Base-by-base conservation (phyloP, 2,113 vertebrate genomes). In the Larimichthys crocea region DNA sequence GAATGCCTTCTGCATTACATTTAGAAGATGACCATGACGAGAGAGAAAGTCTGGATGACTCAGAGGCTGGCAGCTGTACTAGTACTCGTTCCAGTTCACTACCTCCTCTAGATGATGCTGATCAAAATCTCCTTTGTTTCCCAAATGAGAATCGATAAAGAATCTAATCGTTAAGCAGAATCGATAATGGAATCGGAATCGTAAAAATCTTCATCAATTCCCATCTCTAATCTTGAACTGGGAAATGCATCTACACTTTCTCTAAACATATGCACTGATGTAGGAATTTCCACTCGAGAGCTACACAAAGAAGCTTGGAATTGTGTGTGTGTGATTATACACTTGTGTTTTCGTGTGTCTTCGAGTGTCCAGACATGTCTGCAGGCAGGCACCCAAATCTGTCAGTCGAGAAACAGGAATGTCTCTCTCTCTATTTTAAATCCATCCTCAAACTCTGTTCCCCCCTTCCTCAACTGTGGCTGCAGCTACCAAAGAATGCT, bases 371-470 rank as follows among this genome's bases (percentile, higher is more conserved):
- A 57, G 65, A 79, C 69, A 73, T 71, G 62, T 24, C 62, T 78
- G 44, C 35, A 75, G 72, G 60, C 50, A 68, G 53, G 40, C 15
- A 22, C 42, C 42, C 24, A 61, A 57, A 76, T 74, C 63, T 72
- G 66, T 88, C 83, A 79, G 81, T 26, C 66, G 49, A 70, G 49
- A 46, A 31, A 64, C 35, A 59, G 55, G 62, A 80, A 86, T 61
- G 66, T 78, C 29, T 66, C 44, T 66, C 44, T 44, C 14, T 76
- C 35, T 57, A 50, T 57, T 60, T 77, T 14, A 17, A 63, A 40
- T 40, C 76, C 57, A 61, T 15, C 56, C 22, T 19, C n/a, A 65
- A 56, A 26, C 31, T 63, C 48, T 31, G 19, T 31, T 17, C 46
- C 12, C 35, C 22, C 4, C 22, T 17, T 57, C 19, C 35, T 57